Evolutionary conservation across 2,797 vertebrate genomes (phyloP).

Genomic region (Bradypodion ventrale): DNA sequence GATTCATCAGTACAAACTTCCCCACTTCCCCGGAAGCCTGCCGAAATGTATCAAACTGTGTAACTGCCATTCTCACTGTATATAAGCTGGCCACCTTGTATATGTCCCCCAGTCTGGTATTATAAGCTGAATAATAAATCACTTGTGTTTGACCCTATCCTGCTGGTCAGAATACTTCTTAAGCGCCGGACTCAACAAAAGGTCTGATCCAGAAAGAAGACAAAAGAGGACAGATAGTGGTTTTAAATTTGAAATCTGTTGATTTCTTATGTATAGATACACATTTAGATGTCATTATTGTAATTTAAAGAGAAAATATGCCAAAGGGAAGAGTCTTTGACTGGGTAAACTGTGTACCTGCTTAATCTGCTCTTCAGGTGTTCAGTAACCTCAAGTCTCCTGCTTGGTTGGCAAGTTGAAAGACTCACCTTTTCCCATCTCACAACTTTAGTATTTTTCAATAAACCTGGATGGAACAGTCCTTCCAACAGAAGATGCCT

Average conservation of each 20-base stretch:
- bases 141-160: no score
- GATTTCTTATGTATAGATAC: background rate
- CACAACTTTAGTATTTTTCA: background rate
- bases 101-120: no score
- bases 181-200: no score
- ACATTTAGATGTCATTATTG: background rate
- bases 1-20: no score
- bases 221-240: background rate
- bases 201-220: background rate
- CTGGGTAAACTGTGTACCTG: background rate
- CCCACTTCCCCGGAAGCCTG: no score
- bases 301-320: background rate
- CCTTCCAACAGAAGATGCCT: background rate
- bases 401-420: no score
- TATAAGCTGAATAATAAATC: no score
- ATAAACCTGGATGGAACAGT: background rate
- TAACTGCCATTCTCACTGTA: no score
- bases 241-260: background rate
- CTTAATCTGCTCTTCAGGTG: background rate
- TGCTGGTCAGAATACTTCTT: no score
- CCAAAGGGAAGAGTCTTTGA: background rate
- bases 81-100: no score
- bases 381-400: background rate
- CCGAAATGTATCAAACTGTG: no score
- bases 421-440: background rate